Evolutionary conservation across 30 jellyfish, hydroid and myxozoan genomes (phyloP), one percentile per base, ranked within the genome.

Genomic region (Aurelia aurita): DNA sequence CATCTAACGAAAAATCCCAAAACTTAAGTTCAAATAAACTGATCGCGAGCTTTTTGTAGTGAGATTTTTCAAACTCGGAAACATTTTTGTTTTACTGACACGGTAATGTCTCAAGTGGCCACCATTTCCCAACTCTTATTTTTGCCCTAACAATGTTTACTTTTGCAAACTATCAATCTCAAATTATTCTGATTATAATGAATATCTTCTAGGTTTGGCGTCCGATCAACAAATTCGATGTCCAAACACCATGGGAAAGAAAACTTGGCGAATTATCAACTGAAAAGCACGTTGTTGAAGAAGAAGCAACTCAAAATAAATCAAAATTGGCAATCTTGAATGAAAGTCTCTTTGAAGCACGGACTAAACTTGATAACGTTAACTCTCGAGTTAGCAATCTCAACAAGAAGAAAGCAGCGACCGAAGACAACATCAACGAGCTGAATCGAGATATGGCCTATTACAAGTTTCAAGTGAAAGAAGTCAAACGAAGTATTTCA

Each of bases 171-270:
- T n/a, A n/a, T n/a, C n/a, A n/a, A n/a, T n/a, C n/a, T 54, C 25
- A 9, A 54, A 2, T 21, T 18, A 13, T 20, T 58, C 29, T 58
- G 69, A 3, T 58, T 11, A n/a, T 11, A 1, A 7, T 25, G 19
- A 16, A 21, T 46, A 11, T 18, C 2, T 43, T 5, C 49, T 28
- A 74, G 86, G 91, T 81, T 22, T 81, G 91, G 91, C 67, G 91
- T n/a, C 85, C 91, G 18, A 68, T 81, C 19, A 75, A 68, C 51
- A 35, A 60, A 13, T 64, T 81, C 23, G 85, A 81, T 34, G 72
- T 54, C 15, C 69, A 81, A 72, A 46, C 91, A 57, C 80, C 67
- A 6, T 72, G 72, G 91, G 91, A 81, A 69, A 53, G 69, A 51
- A 81, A 81, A 35, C 85, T 81, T 44, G 29, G 69, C 13, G 91